Conservation (phyloP, 2,888 invertebrate genomes). For the Horisme vitalbata region DNA sequence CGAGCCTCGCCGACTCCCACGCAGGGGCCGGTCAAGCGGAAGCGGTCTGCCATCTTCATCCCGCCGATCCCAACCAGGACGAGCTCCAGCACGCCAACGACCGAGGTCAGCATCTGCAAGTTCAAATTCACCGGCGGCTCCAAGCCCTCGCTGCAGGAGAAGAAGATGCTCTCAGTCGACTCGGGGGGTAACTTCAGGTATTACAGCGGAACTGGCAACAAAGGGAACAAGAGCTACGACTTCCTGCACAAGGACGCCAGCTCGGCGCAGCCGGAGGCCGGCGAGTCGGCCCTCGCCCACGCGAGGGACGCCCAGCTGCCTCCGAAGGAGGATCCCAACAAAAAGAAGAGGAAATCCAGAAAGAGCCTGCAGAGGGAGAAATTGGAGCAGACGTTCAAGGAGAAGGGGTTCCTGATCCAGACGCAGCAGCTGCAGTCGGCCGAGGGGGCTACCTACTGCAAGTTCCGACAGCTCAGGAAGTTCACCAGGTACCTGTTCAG, state of each 20-base stretch:
- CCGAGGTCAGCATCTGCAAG: conserved; percentile 95
- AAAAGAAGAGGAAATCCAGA: conserved; percentile 88
- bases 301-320: conserved; percentile 35
- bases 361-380: conserved; percentile 94
- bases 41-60: conserved; percentile 92
- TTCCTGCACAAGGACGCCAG: conserved; percentile 88
- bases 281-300: conserved; percentile 46
- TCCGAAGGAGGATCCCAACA: conserved; percentile 67
- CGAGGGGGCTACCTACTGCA: conserved; percentile 96
- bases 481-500: conserved; percentile 95
- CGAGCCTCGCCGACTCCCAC: conserved; percentile 63
- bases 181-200: conserved; percentile 94
- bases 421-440: conserved; percentile 96
- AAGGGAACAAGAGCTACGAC: conserved; percentile 91
- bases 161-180: conserved; percentile 95
- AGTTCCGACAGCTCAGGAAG: conserved; percentile 94
- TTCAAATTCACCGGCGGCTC: conserved; percentile 97
- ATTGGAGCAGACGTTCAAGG: conserved; percentile 95
- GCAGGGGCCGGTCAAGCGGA: conserved; percentile 84
- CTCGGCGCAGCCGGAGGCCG: conserved; percentile 56
- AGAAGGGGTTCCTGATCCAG: conserved; percentile 95
- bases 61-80: conserved; percentile 90
- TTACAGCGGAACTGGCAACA: conserved; percentile 93
- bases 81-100: conserved; percentile 88
- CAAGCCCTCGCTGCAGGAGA: conserved; percentile 93